Conservation (phyloP, 2,797 vertebrate genomes). For the Melanotaenia pygmaea region DNA sequence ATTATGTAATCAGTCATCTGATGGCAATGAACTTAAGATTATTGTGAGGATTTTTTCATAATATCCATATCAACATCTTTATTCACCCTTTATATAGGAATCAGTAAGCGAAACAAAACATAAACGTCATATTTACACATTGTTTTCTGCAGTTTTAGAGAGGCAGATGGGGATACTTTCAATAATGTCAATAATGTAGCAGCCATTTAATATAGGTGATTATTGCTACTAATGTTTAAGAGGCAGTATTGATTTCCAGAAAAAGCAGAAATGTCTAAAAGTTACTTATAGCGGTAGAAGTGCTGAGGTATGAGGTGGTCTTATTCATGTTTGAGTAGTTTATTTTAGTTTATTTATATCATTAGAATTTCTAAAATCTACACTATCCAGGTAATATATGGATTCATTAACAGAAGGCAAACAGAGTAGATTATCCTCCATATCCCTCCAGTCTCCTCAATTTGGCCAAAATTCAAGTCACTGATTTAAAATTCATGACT, state of each 20-base stretch:
- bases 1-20: background rate
- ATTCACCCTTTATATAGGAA: no score
- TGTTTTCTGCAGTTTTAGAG: background rate
- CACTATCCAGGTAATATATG: background rate
- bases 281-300: background rate
- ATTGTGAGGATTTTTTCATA: no score
- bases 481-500: background rate
- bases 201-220: no score
- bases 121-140: background rate
- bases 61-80: no score
- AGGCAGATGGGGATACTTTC: background rate
- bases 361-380: background rate
- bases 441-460: background rate
- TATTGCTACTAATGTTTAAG: no score
- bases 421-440: background rate
- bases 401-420: background rate
- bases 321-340: background rate
- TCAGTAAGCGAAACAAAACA: no score
- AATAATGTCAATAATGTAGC: background rate
- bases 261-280: background rate
- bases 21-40: background rate
- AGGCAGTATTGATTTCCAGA: no score
- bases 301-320: background rate
- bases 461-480: background rate
- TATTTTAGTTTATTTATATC: no score